These are phyloP conservation scores for Charadrius vociferus DNA, from an alignment of 2,113 vertebrate species.

Conservation along the genomic window DNA sequence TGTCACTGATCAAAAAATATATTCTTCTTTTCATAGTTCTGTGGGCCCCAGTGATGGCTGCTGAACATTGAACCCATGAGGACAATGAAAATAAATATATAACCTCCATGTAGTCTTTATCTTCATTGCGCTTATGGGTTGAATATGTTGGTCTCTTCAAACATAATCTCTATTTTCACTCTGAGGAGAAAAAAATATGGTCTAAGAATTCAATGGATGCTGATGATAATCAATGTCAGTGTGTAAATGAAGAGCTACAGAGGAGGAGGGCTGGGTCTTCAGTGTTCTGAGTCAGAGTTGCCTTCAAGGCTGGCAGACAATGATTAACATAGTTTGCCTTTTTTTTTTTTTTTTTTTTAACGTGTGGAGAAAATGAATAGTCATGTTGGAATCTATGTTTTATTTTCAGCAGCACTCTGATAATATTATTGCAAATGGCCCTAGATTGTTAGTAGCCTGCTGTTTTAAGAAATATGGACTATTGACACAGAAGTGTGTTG, in stretches of 20 bases:
- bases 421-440: background rate
- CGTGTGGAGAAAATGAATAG: background rate
- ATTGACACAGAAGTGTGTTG: background rate
- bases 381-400: background rate
- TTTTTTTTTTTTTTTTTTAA: background rate
- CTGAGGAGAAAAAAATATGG: background rate
- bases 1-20: background rate
- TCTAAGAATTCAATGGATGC: background rate
- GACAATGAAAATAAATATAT: background rate
- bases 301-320: background rate
- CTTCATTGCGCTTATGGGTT: background rate
- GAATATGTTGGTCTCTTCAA: background rate
- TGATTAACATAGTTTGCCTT: background rate
- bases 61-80: background rate
- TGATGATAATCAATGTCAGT: background rate
- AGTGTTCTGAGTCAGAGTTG: background rate
- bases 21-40: background rate
- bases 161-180: background rate
- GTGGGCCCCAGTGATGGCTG: background rate
- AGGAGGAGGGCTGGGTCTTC: background rate
- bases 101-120: background rate
- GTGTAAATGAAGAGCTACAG: background rate
- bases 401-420: background rate
- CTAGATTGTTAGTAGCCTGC: background rate
- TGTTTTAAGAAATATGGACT: background rate